Evolutionary conservation across 2,113 vertebrate species (phyloP).

Genomic region (Ardeotis arabs): DNA sequence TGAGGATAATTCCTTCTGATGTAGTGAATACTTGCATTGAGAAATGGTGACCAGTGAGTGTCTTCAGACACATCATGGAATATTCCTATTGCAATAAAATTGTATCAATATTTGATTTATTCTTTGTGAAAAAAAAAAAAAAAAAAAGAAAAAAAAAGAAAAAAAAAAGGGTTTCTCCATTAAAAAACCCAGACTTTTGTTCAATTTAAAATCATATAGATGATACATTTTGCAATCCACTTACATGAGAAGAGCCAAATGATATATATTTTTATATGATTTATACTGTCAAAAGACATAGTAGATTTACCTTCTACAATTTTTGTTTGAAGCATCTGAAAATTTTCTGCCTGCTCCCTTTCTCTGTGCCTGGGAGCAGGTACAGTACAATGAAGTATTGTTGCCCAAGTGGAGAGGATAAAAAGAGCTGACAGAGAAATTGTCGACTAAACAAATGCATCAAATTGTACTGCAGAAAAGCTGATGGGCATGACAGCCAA

Average conservation of each 20-base stretch:
- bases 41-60: slow-evolving; percentile 82
- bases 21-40: slow-evolving; percentile 75
- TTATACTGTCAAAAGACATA: not conserved
- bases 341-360: not conserved
- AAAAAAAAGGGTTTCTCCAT: not conserved
- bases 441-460: not conserved
- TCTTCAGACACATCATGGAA: slow-evolving; percentile 78
- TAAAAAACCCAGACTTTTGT: not conserved
- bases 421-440: not conserved
- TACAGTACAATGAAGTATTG: not conserved
- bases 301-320: not conserved
- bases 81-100: slow-evolving; percentile 57
- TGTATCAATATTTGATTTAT: not conserved
- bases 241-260: not conserved
- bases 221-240: not conserved
- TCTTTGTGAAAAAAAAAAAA: not conserved
- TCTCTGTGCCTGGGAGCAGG: not conserved
- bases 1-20: slow-evolving; percentile 75
- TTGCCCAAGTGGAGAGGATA: not conserved
- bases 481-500: not conserved
- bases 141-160: not conserved
- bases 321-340: not conserved
- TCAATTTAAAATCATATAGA: not conserved
- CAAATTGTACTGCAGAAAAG: not conserved
- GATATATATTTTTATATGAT: not conserved